Evolutionary conservation across 1,140 invertebrate species (phyloP).

Genomic region (Trypoxylus dichotomus): DNA sequence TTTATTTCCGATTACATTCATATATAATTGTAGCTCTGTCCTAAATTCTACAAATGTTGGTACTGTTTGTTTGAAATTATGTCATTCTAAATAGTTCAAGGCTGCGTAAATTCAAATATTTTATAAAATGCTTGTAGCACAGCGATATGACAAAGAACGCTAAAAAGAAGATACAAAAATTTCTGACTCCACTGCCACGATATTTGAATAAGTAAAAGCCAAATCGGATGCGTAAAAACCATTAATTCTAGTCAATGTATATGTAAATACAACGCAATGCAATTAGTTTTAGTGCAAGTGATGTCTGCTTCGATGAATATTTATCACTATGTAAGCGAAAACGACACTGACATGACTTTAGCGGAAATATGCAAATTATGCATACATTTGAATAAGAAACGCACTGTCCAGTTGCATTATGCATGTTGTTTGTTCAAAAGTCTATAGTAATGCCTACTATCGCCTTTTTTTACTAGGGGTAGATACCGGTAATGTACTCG

Average conservation of each 20-base stretch:
- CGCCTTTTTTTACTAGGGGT: no score
- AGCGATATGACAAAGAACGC: no score
- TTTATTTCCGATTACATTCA: no score
- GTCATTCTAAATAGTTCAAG: no score
- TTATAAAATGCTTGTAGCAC: no score
- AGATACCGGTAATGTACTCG: no score
- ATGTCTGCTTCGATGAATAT: neutral
- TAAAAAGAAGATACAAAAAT: no score
- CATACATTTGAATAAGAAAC: conserved; percentile 3
- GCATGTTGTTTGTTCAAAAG: neutral
- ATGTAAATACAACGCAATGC: conserved; percentile 1
- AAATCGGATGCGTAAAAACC: neutral
- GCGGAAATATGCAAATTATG: conserved; percentile 2
- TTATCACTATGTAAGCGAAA: conserved; percentile 1
- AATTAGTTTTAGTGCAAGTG: conserved; percentile 6
- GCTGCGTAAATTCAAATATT: no score
- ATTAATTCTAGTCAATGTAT: neutral
- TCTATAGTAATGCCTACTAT: neutral
- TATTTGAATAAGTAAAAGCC: neutral
- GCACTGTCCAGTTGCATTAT: neutral
- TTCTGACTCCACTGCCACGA: neutral
- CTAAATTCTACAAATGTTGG: no score
- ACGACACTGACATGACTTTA: neutral
- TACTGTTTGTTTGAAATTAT: no score
- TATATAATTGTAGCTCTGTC: no score